phyloP scores from a whole-genome alignment of 2,888 invertebrate genomes.

The Keiferia lycopersicella region DNA sequence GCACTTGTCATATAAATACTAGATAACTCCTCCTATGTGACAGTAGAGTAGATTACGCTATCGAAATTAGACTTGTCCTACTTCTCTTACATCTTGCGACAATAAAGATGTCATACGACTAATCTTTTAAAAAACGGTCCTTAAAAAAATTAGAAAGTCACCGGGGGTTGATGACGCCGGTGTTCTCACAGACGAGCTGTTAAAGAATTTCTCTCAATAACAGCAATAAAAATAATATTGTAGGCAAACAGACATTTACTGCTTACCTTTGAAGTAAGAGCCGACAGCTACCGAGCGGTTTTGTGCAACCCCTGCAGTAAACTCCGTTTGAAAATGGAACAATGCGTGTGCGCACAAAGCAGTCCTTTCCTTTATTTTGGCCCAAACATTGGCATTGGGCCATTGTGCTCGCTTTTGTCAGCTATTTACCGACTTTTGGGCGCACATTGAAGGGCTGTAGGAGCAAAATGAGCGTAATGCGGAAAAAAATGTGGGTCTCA shows the following conservation, averaged over 20 bases:
- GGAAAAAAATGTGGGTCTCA: constrained; percentile 58
- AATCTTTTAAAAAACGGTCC: constrained; percentile 31
- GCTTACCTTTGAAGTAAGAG: constrained; percentile 58
- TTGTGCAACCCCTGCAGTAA: constrained; percentile 68
- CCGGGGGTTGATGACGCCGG: constrained; percentile 47
- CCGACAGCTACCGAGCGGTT: constrained; percentile 76
- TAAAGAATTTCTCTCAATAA: constrained; percentile 68
- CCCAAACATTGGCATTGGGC: constrained; percentile 77
- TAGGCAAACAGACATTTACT: constrained; percentile 59
- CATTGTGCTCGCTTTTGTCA: constrained; percentile 72
- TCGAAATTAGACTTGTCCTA: background rate
- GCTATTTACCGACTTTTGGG: constrained; percentile 79
- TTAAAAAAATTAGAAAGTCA: constrained; percentile 66
- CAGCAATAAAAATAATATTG: constrained; percentile 79
- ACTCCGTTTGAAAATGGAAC: constrained; percentile 40
- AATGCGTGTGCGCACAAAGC: constrained; percentile 66
- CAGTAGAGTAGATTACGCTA: too few relatives aligned
- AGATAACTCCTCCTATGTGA: too few relatives aligned
- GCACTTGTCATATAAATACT: background rate
- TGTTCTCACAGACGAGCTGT: constrained; percentile 48
- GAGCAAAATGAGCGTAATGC: constrained; percentile 37
- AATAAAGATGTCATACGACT: constrained; percentile 33
- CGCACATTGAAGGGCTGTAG: constrained; percentile 63
- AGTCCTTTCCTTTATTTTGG: constrained; percentile 67
- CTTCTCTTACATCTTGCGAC: background rate